phyloP scores from a whole-genome alignment of 2,113 vertebrate species.

The Dasypus novemcinctus region DNA sequence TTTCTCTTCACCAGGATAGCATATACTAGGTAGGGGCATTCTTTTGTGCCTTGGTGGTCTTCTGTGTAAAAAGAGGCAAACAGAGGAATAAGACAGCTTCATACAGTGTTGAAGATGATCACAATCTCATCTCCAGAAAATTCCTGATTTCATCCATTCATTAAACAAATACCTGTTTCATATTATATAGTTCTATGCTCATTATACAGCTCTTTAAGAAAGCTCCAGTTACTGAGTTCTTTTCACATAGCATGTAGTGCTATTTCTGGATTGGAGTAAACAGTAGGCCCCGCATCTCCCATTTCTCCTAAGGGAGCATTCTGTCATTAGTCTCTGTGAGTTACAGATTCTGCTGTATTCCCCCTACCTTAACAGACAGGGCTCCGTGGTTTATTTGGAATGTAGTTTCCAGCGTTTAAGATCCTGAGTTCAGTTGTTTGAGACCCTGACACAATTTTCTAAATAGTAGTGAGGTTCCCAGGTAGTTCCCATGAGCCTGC shows the following conservation, averaged over 20 bases:
- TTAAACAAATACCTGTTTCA: not conserved
- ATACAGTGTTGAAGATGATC: not conserved
- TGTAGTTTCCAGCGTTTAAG: not conserved
- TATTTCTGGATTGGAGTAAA: not conserved
- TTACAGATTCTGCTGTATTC: not conserved
- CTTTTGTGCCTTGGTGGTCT: constrained; percentile 7
- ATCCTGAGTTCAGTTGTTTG: not conserved
- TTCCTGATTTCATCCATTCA: not conserved
- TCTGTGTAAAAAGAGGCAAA: not conserved
- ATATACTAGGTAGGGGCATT: not conserved
- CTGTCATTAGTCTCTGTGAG: not conserved
- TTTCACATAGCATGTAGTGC: not conserved
- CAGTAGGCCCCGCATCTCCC: not conserved
- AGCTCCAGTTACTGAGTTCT: not conserved
- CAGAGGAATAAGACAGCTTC: not conserved
- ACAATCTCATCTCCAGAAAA: not conserved
- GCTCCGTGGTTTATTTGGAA: not conserved
- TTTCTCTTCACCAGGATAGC: not conserved
- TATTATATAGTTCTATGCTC: not conserved
- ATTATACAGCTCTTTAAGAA: not conserved
- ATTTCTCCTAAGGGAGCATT: not conserved
- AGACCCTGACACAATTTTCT: constrained; percentile 25
- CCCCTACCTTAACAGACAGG: not conserved
- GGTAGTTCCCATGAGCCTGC: not conserved
- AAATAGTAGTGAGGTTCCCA: not conserved